These are phyloP conservation scores for Fundulus diaphanus DNA, from an alignment of 2,797 vertebrate species.

Conservation along the genomic window DNA sequence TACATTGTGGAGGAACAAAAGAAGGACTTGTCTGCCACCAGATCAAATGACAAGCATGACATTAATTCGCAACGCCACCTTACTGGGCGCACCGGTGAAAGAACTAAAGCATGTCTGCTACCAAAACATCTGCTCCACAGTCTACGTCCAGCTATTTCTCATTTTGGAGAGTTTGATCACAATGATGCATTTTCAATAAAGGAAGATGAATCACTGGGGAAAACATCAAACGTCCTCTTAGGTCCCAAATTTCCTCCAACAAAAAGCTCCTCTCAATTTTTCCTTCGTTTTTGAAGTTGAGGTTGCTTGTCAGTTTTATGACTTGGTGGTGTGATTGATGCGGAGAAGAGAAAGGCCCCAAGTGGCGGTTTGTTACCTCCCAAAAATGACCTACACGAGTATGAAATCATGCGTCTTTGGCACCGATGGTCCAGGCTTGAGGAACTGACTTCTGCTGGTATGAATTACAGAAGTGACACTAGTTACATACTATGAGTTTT, in stretches of 20 bases:
- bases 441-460: neutral
- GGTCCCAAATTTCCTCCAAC: too few relatives aligned
- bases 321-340: neutral
- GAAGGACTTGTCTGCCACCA: neutral
- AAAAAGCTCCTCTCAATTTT: neutral
- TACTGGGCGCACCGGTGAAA: neutral
- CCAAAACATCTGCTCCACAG: neutral
- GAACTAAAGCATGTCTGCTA: too few relatives aligned
- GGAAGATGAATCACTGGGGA: too few relatives aligned
- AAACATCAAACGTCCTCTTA: too few relatives aligned
- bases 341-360: neutral
- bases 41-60: neutral
- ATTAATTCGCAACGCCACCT: neutral
- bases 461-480: neutral
- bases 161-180: neutral
- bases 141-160: neutral
- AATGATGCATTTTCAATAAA: neutral
- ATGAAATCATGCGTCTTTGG: too few relatives aligned
- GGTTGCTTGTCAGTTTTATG: neutral
- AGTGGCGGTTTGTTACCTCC: neutral
- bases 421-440: neutral
- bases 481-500: neutral
- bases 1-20: neutral
- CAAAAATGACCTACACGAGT: too few relatives aligned
- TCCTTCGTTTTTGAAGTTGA: neutral